Evolutionary conservation across 1,140 invertebrate species (phyloP).

Genomic region (Hesperophylax magnus): DNA sequence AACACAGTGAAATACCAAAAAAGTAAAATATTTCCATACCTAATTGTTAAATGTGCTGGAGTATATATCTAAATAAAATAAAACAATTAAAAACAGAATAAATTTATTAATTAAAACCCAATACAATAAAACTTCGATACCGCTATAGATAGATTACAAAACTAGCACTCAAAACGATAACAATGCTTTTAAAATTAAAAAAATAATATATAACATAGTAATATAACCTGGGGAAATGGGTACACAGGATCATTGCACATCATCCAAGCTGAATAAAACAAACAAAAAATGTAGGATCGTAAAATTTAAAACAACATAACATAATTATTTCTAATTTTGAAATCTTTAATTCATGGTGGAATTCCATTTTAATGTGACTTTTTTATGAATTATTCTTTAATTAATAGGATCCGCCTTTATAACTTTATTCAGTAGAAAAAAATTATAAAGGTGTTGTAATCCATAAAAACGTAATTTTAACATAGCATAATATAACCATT

Average conservation of each 20-base stretch:
- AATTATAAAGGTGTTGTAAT: too few species aligned
- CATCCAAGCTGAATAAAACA: slow-evolving; percentile 15
- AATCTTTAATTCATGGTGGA: too few species aligned
- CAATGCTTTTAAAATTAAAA: slow-evolving; percentile 18
- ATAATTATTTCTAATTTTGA: background rate
- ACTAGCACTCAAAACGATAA: slow-evolving; percentile 41
- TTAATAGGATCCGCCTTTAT: too few species aligned
- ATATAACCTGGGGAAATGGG: background rate
- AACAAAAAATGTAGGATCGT: background rate
- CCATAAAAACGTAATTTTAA: background rate
- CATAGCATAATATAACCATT: background rate
- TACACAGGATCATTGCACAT: slow-evolving; percentile 19
- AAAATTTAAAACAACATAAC: slow-evolving; percentile 27
- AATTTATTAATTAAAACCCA: slow-evolving; percentile 42
- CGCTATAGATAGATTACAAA: slow-evolving; percentile 23
- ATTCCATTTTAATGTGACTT: too few species aligned
- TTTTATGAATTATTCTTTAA: too few species aligned
- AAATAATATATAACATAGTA: slow-evolving; percentile 12
- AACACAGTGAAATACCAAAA: too few species aligned
- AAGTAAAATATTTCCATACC: too few species aligned
- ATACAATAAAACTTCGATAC: slow-evolving; percentile 39
- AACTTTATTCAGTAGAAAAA: too few species aligned
- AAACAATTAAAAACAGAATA: slow-evolving; percentile 28
- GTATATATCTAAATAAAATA: too few species aligned
- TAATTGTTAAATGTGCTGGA: too few species aligned